A percentile compares a stretch with the other conserved stretches of the same genome.
Conservation (phyloP, 35 echinoderm and acorn worm species). For the Strongylocentrotus purpuratus region DNA sequence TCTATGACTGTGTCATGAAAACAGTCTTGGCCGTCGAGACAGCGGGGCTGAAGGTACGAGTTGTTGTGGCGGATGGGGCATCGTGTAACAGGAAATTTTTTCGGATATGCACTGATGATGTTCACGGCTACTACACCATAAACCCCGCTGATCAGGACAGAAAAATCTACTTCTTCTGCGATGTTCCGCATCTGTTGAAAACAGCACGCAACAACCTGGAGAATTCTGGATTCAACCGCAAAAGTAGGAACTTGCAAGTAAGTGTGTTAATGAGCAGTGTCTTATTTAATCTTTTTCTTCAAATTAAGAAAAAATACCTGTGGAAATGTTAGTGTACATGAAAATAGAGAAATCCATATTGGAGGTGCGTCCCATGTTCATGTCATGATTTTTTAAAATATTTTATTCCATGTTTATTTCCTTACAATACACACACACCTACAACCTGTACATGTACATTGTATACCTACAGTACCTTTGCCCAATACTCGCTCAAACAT, state of each 20-base stretch:
- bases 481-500: no score
- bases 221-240: conserved; percentile 63
- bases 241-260: conserved; percentile 51
- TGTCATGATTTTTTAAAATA: no score
- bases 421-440: no score
- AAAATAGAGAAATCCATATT: no score
- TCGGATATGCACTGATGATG: neutral
- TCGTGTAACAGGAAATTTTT: conserved; percentile 10
- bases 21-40: neutral
- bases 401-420: no score
- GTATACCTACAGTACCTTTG: no score
- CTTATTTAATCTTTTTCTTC: no score
- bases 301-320: no score
- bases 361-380: no score
- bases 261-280: neutral
- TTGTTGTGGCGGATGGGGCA: neutral
- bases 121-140: neutral
- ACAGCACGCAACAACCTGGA: conserved; percentile 61
- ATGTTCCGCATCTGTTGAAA: conserved; percentile 5
- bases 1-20: conserved; percentile 6
- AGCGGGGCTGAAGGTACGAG: neutral
- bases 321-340: no score
- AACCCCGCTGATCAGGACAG: neutral
- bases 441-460: no score
- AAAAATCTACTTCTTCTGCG: conserved; percentile 64